Base-by-base conservation (phyloP, 1,140 invertebrate genomes). In the Eufriesea mexicana region DNA sequence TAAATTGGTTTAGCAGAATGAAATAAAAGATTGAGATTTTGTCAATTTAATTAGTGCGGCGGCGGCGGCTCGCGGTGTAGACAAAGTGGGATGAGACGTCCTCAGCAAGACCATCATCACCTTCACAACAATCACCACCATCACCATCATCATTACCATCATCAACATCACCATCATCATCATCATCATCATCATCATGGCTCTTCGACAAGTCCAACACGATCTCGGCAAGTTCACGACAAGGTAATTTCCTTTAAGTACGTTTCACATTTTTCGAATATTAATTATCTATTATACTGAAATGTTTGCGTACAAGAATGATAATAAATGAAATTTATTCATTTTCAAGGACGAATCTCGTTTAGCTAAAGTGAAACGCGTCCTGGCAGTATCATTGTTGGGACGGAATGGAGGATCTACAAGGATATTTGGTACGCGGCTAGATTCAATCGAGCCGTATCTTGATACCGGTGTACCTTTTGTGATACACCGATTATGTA, bases 61-160 rank as follows among this genome's bases (percentile, higher is more conserved):
- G 93, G 93, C 93, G 92, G 93, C 89, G 92, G 93, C 91, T 94
- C 93, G 92, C 93, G 92, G 93, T 94, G 93, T 91, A 89, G 93
- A 91, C 93, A 91, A 91, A 94, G 90, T 93, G 93, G 93, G 92
- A 94, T 94, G 94, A 93, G 92, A 94, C 93, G 93, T 84, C 93
- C 93, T 90, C 92, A 92, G 91, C 93, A 94, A 89, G 93, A 94
- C 91, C 91, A 93, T 82, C 91, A 93, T 84, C 90, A 92, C 75
- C 89, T 91, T 70, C 87, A 86, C 68, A 87, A 87, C 55, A 83
- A 92, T 84, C 90, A 92, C 86, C 83, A 88, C 70, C 80, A 86
- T 49, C 89, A 87, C 18, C 71, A 84, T 49, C 79, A 84, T 68
- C 88, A 90, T 67, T 80, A 89, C 25, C 88, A 91, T 18, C 68